Conservation (phyloP, 2,113 vertebrate species). For the Mustelus asterias region DNA sequence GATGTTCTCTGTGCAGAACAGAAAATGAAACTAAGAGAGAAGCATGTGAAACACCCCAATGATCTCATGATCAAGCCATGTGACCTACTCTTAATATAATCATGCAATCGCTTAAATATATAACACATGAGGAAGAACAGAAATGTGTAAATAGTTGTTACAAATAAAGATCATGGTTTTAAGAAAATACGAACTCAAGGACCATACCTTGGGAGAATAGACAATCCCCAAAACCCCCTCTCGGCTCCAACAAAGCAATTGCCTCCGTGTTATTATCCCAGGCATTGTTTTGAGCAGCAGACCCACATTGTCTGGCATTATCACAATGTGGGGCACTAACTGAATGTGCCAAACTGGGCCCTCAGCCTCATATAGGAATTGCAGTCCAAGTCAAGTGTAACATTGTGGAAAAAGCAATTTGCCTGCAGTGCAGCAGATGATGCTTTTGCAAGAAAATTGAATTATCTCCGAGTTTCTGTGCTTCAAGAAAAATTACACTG, state of each 20-base stretch:
- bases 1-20: too few species aligned
- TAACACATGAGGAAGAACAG: too few species aligned
- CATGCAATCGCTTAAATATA: too few species aligned
- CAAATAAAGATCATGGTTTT: too few species aligned
- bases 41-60: too few species aligned
- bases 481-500: not conserved
- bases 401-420: not conserved
- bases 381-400: not conserved
- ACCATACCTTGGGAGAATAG: too few species aligned
- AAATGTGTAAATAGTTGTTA: too few species aligned
- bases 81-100: too few species aligned
- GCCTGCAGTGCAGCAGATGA: not conserved
- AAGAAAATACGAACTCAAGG: too few species aligned
- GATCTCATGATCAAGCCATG: too few species aligned
- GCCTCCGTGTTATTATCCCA: not conserved
- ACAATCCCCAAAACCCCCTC: too few species aligned
- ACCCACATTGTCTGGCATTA: not conserved
- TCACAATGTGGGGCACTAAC: not conserved
- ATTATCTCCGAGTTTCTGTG: not conserved
- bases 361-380: not conserved
- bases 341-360: not conserved
- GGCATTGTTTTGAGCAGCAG: not conserved
- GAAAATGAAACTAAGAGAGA: too few species aligned
- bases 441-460: not conserved
- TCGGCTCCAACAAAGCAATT: not conserved